Percentiles rank a stretch among this genome's conserved stretches.
Conservation (phyloP, 1,140 invertebrate genomes). For the Cotesia typhae region DNA sequence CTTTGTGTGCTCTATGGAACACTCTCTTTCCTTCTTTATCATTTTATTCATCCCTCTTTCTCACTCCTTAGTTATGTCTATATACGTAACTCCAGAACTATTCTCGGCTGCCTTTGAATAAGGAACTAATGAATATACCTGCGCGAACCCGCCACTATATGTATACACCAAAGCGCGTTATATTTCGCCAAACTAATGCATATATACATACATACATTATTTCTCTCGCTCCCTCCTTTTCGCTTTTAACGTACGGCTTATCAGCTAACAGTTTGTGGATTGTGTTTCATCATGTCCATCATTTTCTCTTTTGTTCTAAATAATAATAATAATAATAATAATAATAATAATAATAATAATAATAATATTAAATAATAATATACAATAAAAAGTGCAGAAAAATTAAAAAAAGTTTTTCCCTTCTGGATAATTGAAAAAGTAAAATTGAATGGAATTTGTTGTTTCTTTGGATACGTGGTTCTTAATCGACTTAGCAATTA, state of each 20-base stretch:
- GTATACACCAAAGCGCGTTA: conserved; percentile 34
- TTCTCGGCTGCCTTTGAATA: conserved; percentile 63
- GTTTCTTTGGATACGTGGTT: no score
- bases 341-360: no score
- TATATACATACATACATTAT: background rate
- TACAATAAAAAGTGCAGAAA: background rate
- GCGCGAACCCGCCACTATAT: conserved; percentile 40
- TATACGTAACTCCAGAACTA: conserved; percentile 61
- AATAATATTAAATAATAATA: no score
- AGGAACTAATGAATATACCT: conserved; percentile 65
- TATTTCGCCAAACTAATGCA: background rate
- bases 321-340: no score
- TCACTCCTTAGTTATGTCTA: conserved; percentile 26
- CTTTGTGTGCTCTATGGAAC: conserved; percentile 50
- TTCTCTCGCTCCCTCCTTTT: conserved; percentile 1
- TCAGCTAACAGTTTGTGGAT: no score
- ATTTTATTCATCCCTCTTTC: conserved; percentile 5
- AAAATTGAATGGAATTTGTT: no score
- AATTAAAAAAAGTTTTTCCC: no score
- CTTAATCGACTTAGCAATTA: no score
- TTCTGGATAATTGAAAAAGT: no score
- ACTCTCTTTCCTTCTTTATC: conserved; percentile 32
- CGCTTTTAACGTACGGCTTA: background rate
- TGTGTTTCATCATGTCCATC: no score
- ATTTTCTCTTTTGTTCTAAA: no score